Evolutionary conservation across 1,140 invertebrate species (phyloP).

Genomic region (Scaptodrosophila lebanonensis): DNA sequence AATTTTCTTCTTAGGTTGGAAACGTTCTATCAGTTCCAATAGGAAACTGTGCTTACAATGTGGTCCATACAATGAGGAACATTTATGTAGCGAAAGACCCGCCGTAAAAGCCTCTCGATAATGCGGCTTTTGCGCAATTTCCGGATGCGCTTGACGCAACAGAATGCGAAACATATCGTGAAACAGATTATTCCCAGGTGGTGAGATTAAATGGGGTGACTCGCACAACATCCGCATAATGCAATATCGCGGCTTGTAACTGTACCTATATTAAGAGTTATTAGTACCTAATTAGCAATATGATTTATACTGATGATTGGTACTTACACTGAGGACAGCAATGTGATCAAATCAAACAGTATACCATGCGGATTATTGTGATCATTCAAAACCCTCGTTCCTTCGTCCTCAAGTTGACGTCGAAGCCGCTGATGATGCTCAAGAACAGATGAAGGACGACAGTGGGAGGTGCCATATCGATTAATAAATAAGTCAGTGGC

Average conservation of each 20-base stretch:
- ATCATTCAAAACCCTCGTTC: slow-evolving; percentile 29
- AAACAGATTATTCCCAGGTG: slow-evolving; percentile 81
- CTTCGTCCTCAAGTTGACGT: slow-evolving; percentile 30
- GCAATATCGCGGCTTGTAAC: slow-evolving; percentile 82
- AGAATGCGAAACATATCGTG: slow-evolving; percentile 83
- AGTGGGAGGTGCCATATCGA: slow-evolving; percentile 51
- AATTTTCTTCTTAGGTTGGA: slow-evolving; percentile 30
- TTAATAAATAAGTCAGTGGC: slow-evolving; percentile 47
- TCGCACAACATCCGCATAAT: slow-evolving; percentile 84
- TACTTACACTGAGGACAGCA: slow-evolving; percentile 49
- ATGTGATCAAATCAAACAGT: slow-evolving; percentile 49
- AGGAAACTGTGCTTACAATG: slow-evolving; percentile 70
- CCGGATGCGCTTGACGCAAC: slow-evolving; percentile 79
- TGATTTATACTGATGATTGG: background rate
- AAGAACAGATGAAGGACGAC: slow-evolving; percentile 22
- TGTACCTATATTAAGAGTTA: slow-evolving; percentile 78
- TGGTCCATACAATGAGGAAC: slow-evolving; percentile 57
- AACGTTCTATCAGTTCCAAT: slow-evolving; percentile 39
- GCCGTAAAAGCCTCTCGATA: slow-evolving; percentile 54
- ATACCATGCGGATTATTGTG: slow-evolving; percentile 34
- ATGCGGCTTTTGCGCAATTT: slow-evolving; percentile 56
- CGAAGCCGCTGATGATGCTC: slow-evolving; percentile 14
- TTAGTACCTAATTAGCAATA: background rate
- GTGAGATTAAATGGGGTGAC: slow-evolving; percentile 79
- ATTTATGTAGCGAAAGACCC: slow-evolving; percentile 53